Evolutionary conservation across 2,888 invertebrate genomes (phyloP).

Genomic region (Nymphalis polychloros): DNA sequence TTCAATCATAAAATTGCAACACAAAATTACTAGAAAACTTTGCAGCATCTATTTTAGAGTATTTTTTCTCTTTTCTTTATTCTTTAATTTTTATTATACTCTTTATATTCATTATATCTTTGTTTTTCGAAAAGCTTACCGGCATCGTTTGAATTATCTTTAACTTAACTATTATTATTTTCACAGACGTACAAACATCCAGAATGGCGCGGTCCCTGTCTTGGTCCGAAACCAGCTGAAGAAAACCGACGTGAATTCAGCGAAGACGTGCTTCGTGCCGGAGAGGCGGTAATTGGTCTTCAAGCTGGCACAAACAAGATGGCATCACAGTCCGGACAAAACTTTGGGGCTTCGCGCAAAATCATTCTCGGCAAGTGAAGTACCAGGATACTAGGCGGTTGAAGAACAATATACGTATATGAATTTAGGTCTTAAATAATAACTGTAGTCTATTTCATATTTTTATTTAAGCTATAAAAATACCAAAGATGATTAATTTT

Average conservation of each 20-base stretch:
- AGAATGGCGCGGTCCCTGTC: slow-evolving; percentile 90
- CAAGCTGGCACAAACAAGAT: slow-evolving; percentile 94
- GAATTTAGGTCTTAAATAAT: neutral
- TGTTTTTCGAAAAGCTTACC: neutral
- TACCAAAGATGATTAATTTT: slow-evolving; percentile 4
- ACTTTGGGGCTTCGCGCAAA: slow-evolving; percentile 91
- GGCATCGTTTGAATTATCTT: too few relatives aligned
- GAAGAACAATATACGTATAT: neutral
- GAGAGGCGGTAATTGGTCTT: slow-evolving; percentile 91
- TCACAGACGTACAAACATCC: slow-evolving; percentile 89
- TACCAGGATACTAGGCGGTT: slow-evolving; percentile 34
- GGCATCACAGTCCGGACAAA: slow-evolving; percentile 93
- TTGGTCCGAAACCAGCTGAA: slow-evolving; percentile 93
- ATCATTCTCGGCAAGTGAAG: slow-evolving; percentile 88
- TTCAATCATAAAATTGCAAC: too few relatives aligned
- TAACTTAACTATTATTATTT: slow-evolving; percentile 16
- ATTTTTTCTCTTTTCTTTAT: too few relatives aligned
- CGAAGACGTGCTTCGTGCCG: slow-evolving; percentile 90
- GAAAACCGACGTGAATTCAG: slow-evolving; percentile 91
- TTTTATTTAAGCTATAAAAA: neutral
- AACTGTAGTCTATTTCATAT: neutral
- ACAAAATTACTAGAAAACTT: neutral
- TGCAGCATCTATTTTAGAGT: neutral
- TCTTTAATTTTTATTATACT: too few relatives aligned
- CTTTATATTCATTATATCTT: too few relatives aligned